Evolutionary conservation across 2,797 vertebrate genomes (phyloP).

Genomic region (Odontamblyopus lacepedii): DNA sequence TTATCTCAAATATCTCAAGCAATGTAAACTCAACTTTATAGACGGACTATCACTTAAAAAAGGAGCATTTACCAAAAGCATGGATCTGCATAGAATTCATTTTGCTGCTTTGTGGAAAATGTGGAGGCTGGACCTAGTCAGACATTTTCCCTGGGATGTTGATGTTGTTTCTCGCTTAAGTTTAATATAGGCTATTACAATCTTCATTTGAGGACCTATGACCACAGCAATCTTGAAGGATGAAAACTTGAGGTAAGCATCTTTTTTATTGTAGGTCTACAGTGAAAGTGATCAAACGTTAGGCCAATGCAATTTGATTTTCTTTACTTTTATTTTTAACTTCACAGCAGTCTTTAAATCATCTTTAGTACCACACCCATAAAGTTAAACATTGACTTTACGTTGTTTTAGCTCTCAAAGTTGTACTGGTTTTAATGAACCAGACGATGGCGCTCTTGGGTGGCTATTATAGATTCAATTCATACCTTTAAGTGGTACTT

Average conservation of each 20-base stretch:
- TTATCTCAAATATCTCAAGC: constrained; percentile 22
- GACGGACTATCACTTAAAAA: not conserved
- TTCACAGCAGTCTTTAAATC: not conserved
- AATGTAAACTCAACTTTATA: constrained; percentile 12
- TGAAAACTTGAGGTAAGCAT: constrained; percentile 67
- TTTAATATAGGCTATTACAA: constrained; percentile 39
- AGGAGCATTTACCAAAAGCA: not conserved
- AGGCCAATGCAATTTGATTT: not conserved
- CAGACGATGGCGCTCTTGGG: constrained; percentile 62
- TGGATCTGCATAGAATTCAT: constrained; percentile 14
- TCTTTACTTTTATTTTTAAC: not conserved
- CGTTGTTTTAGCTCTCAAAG: not conserved
- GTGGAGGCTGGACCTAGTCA: constrained; percentile 32
- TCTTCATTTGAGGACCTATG: constrained; percentile 55
- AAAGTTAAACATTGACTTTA: not conserved
- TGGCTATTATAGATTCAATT: constrained; percentile 7
- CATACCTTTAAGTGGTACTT: too few relatives aligned
- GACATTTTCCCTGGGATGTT: constrained; percentile 36
- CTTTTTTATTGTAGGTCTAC: not conserved
- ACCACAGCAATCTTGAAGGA: constrained; percentile 45
- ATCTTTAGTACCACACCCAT: not conserved
- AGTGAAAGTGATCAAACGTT: too few relatives aligned
- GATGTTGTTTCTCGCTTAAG: constrained; percentile 46
- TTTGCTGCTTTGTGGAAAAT: constrained; percentile 41
- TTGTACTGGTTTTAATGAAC: constrained; percentile 40